Conservation (phyloP, 2,113 vertebrate species). For the Lepisosteus osseus region DNA sequence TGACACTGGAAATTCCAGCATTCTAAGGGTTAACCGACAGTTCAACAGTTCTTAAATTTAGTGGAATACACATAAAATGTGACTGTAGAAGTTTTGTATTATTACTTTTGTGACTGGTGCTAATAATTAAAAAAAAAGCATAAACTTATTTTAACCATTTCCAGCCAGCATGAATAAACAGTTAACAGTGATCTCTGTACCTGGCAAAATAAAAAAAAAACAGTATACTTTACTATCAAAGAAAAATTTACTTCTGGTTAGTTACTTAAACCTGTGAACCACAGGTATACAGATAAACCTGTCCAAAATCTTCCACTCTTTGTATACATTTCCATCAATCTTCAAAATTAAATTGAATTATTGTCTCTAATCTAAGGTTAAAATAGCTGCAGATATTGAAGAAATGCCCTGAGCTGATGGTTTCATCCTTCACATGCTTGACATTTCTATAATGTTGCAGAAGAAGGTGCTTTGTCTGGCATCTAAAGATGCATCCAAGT, state of each 20-base stretch:
- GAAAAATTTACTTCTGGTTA: neutral
- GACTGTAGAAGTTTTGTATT: neutral
- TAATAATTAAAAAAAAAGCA: conserved; percentile 6
- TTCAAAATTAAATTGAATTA: conserved; percentile 37
- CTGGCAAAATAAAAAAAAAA: conserved; percentile 26
- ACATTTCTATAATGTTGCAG: no score
- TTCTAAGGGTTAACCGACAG: conserved; percentile 59
- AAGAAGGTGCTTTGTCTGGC: no score
- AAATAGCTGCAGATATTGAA: neutral
- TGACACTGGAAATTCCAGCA: conserved; percentile 41
- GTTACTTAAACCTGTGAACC: neutral
- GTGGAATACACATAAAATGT: neutral
- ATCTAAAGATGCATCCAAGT: no score
- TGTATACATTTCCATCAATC: conserved; percentile 68
- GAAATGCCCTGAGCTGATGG: no score
- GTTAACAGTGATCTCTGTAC: conserved; percentile 15
- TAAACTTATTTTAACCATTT: conserved; percentile 41
- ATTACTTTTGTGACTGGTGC: conserved; percentile 4
- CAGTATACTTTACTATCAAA: conserved; percentile 10
- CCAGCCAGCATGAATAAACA: conserved; percentile 35
- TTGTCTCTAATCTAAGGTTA: neutral
- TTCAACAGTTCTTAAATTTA: neutral
- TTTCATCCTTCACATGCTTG: no score
- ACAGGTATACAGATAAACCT: conserved; percentile 23
- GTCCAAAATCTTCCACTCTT: conserved; percentile 56